Evolutionary conservation across 2,888 invertebrate species (phyloP), one percentile per base, ranked within the genome.

Genomic region (Agrenia bidenticulata): DNA sequence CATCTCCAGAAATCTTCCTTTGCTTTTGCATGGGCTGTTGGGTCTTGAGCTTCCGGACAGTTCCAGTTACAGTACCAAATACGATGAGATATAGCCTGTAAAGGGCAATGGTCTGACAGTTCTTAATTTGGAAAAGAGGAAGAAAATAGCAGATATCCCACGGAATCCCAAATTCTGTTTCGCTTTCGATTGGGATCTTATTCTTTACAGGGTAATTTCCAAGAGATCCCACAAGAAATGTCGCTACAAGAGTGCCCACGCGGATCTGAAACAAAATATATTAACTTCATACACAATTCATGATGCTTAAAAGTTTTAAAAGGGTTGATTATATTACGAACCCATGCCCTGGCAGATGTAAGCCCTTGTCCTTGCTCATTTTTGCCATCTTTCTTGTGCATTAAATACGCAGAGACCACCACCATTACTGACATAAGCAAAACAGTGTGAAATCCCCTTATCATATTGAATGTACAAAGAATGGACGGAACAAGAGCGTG

Each of bases 271-370:
- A 26, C 24, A 2, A 24, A 4, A 24, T 53, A n/a, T 2, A 21
- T 21, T 21, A 21, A 15, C 32, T 19, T 55, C 21, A 55, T 39
- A 32, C 55, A 55, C n/a, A 37, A 57, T 24, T 39, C 13, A 39
- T 37, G 56, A 41, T 39, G 27, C 58, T 7, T 45, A 21, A 39
- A 45, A 58, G 45, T 19, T 58, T 15, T 19, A 45, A 17, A 26
- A 7, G 39, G 39, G 15, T 15, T 15, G 9, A 39, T 39, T 7
- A 45, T 9, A 45, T 45, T 45, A 15, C 45, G n/a, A 11, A 19
- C 45, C 45, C 5, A 45, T 5, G n/a, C n/a, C 45, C 45, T 5
- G 45, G 45, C 45, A 32, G 32, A 32, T 4, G 11, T 32, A 32
- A 32, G 5, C 4, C 32, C 4, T 32, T 11, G 32, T 32, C 11